Conservation (phyloP, 1,140 invertebrate species). For the Achatina immaculata region DNA sequence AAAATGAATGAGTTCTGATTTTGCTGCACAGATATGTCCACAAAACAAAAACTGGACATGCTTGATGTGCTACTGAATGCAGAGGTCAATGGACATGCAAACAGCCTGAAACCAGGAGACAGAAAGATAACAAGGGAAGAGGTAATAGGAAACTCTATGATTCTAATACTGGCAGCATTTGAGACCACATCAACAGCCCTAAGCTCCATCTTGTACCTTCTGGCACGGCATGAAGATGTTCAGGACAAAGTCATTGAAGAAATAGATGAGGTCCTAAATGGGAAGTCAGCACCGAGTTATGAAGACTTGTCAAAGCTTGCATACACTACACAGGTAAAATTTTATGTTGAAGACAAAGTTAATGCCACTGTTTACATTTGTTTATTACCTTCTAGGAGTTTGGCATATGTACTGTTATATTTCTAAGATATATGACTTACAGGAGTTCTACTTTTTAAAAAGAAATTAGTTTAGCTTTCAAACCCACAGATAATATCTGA, state of each 20-base stretch:
- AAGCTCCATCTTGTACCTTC: slow-evolving; percentile 73
- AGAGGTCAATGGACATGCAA: not conserved
- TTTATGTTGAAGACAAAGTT: too few relatives aligned
- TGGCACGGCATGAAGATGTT: slow-evolving; percentile 72
- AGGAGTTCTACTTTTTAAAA: too few relatives aligned
- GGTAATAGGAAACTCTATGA: slow-evolving; percentile 77
- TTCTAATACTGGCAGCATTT: slow-evolving; percentile 80
- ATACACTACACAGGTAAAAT: slow-evolving; percentile 27
- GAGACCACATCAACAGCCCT: slow-evolving; percentile 76
- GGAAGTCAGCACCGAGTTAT: slow-evolving; percentile 43
- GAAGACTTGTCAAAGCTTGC: slow-evolving; percentile 42
- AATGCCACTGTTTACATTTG: too few relatives aligned
- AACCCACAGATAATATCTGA: too few relatives aligned
- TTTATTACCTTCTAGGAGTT: too few relatives aligned
- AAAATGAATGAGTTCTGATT: too few relatives aligned
- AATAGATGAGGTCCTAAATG: slow-evolving; percentile 36
- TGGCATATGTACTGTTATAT: too few relatives aligned
- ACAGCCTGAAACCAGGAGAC: not conserved
- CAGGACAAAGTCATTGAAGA: slow-evolving; percentile 47
- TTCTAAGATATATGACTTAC: too few relatives aligned
- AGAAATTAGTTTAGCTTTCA: too few relatives aligned
- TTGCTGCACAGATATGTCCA: not conserved
- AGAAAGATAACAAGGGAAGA: slow-evolving; percentile 61
- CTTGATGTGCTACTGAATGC: slow-evolving; percentile 26
- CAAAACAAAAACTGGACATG: slow-evolving; percentile 9